phyloP scores from a whole-genome alignment of 2,797 vertebrate species.

The Megaceryle alcyon region DNA sequence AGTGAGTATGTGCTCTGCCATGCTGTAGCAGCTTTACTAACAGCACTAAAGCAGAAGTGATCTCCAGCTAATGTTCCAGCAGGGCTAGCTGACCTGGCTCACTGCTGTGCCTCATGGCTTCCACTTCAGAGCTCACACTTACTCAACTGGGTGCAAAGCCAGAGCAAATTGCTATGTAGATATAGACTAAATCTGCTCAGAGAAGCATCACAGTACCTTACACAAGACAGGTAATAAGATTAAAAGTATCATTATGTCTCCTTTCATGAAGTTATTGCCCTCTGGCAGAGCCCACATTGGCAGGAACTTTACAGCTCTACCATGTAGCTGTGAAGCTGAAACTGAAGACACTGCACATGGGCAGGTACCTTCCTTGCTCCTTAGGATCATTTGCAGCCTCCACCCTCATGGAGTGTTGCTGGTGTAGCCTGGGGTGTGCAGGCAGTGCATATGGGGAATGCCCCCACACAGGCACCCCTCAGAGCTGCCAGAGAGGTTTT shows the following conservation, averaged over 20 bases:
- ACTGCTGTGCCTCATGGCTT: neutral
- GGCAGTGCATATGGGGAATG: neutral
- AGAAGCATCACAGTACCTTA: neutral
- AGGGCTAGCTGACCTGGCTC: neutral
- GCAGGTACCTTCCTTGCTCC: neutral
- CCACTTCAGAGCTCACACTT: neutral
- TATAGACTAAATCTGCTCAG: neutral
- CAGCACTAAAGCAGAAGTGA: neutral
- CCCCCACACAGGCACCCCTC: rapidly evolving
- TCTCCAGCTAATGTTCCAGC: neutral
- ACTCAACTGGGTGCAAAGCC: neutral
- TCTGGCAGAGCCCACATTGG: neutral
- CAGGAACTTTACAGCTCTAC: neutral
- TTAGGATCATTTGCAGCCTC: neutral
- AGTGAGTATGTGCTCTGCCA: neutral
- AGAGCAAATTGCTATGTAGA: neutral
- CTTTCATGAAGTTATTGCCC: neutral
- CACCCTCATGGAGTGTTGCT: rapidly evolving
- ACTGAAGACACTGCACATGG: rapidly evolving
- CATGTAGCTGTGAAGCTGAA: neutral
- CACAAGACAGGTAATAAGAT: neutral
- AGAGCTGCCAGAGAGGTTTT: neutral
- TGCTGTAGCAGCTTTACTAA: neutral
- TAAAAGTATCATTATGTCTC: neutral
- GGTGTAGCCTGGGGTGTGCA: rapidly evolving